Percentiles rank a stretch among this genome's conserved stretches.
Conservation (phyloP, 2,113 vertebrate genomes). For the Turdus rufiventris region DNA sequence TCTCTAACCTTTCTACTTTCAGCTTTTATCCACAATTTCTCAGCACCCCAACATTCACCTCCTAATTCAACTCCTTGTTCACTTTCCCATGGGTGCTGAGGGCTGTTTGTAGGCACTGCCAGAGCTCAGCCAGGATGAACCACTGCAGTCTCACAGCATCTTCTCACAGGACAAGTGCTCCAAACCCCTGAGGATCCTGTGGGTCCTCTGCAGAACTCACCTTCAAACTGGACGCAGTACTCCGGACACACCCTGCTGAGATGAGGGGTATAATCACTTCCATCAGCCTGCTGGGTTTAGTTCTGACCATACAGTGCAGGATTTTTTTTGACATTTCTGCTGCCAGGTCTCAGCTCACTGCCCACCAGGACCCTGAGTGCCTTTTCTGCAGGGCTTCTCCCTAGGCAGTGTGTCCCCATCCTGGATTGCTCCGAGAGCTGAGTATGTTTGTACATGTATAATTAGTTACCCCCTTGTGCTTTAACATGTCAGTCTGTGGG, state of each 20-base stretch:
- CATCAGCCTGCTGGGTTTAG: neutral
- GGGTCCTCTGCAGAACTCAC: neutral
- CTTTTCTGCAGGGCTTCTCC: neutral
- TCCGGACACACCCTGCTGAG: neutral
- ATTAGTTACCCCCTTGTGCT: neutral
- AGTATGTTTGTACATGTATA: neutral
- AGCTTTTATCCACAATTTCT: neutral
- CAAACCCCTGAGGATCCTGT: neutral
- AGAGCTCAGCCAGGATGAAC: neutral
- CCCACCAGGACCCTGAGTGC: neutral
- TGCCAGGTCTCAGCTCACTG: neutral
- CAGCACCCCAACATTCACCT: no score
- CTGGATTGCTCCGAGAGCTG: neutral
- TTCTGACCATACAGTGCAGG: neutral
- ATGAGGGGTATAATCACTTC: neutral
- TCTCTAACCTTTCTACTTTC: neutral
- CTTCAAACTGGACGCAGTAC: neutral
- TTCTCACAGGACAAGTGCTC: neutral
- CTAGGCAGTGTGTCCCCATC: neutral
- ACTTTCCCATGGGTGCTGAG: neutral
- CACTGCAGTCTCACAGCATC: neutral
- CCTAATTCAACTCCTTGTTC: rapidly evolving
- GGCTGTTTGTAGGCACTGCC: neutral
- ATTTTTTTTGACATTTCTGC: neutral
- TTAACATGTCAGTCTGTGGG: neutral